Percentiles rank a stretch among this genome's conserved stretches.
These are phyloP conservation scores for Mythimna lalbum DNA, from an alignment of 2,888 invertebrate genomes.

Conservation along the genomic window DNA sequence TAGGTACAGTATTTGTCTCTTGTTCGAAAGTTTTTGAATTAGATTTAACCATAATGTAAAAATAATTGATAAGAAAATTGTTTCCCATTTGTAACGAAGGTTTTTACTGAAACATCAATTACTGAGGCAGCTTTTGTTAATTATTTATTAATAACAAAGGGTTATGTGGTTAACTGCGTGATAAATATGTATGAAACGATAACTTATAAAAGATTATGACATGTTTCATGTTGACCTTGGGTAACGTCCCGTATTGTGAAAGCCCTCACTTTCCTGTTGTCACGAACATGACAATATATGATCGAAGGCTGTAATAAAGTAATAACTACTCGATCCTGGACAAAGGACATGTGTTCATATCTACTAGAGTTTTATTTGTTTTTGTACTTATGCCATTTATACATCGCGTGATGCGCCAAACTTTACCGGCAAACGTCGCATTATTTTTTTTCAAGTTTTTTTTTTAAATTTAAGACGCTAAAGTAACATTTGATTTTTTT, in stretches of 20 bases:
- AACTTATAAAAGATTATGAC: slow-evolving; percentile 5
- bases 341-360: background rate
- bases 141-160: background rate
- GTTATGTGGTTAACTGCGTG: background rate
- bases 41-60: background rate
- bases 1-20: background rate
- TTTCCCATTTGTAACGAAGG: background rate
- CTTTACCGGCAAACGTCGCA: background rate
- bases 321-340: background rate
- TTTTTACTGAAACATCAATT: slow-evolving; percentile 8
- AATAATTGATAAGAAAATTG: background rate
- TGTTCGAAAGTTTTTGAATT: background rate
- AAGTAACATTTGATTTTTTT: background rate
- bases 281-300: slow-evolving; percentile 20
- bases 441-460: background rate
- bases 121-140: slow-evolving; percentile 1
- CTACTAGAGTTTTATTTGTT: slow-evolving; percentile 9
- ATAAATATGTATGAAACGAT: slow-evolving; percentile 12
- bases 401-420: slow-evolving; percentile 8
- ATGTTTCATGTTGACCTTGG: slow-evolving; percentile 19
- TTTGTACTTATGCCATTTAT: slow-evolving; percentile 5
- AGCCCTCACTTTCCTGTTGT: slow-evolving; percentile 8
- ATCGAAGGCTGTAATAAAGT: slow-evolving; percentile 7
- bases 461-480: background rate
- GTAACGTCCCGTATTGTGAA: slow-evolving; percentile 12